These are phyloP conservation scores for Corythornis madagascariensis DNA, from an alignment of 2,113 vertebrate species.

Conservation along the genomic window DNA sequence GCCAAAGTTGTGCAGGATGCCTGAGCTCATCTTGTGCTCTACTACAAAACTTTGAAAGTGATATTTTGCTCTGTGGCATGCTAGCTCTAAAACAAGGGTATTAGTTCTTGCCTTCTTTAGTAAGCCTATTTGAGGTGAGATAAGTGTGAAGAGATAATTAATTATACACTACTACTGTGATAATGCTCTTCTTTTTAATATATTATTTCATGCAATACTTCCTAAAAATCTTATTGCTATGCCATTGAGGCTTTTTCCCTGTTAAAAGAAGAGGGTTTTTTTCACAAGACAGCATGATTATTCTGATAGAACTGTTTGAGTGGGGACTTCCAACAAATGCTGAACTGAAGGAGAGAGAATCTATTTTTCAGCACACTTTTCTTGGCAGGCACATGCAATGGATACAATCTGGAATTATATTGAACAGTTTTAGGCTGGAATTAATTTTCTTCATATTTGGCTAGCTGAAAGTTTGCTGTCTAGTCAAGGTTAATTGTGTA, in stretches of 20 bases:
- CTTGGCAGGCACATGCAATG: not conserved
- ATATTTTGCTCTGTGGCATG: not conserved
- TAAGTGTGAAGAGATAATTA: conserved; percentile 34
- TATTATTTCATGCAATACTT: not conserved
- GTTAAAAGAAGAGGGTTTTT: not conserved
- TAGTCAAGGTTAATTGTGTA: not conserved
- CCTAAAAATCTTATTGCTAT: not conserved
- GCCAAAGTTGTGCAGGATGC: not conserved
- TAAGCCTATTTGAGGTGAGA: not conserved
- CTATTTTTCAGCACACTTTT: not conserved
- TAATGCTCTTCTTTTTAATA: conserved; percentile 2
- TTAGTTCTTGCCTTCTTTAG: conserved; percentile 1
- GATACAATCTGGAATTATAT: not conserved
- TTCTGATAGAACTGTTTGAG: not conserved
- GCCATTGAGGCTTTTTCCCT: not conserved
- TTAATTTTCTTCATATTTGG: not conserved
- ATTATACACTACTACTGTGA: conserved; percentile 19
- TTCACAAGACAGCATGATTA: not conserved
- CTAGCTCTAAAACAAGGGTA: not conserved
- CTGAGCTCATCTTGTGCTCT: not conserved
- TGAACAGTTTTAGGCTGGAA: not conserved
- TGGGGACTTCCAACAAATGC: not conserved
- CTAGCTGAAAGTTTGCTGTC: not conserved
- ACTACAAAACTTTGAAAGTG: not conserved
- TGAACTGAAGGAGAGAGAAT: not conserved